phyloP scores from a whole-genome alignment of 2,113 vertebrate genomes.

The Grantiella picta region DNA sequence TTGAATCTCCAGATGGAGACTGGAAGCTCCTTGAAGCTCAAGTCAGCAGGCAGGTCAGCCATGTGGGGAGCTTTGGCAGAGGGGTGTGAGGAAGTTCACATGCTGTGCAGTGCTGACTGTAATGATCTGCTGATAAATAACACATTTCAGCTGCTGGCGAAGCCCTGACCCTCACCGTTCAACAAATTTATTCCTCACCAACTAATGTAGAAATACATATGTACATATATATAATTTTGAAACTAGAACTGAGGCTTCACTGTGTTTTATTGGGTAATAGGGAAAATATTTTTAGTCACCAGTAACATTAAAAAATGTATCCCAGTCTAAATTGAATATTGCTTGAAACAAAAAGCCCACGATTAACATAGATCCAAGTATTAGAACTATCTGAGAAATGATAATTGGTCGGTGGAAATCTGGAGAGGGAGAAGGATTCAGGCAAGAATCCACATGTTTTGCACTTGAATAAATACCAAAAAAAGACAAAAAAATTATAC shows the following conservation, averaged over 20 bases:
- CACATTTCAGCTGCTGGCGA: background rate
- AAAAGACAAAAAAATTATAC: slow-evolving; percentile 18
- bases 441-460: slow-evolving; percentile 25
- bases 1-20: slow-evolving; percentile 1
- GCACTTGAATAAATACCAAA: slow-evolving; percentile 43
- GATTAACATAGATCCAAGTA: background rate
- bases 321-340: background rate
- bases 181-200: slow-evolving; percentile 7
- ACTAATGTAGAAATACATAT: background rate
- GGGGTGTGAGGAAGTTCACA: slow-evolving; percentile 20
- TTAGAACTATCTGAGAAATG: slow-evolving; percentile 47
- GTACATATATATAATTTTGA: background rate
- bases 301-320: background rate
- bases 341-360: background rate
- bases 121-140: slow-evolving; percentile 52
- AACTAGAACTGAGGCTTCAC: background rate
- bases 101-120: slow-evolving; percentile 7
- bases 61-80: slow-evolving; percentile 13
- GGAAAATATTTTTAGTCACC: slow-evolving; percentile 17
- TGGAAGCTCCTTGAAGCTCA: slow-evolving; percentile 7
- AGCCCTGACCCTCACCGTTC: background rate
- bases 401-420: slow-evolving; percentile 42
- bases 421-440: background rate
- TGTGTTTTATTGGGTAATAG: background rate
- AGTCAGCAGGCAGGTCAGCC: slow-evolving; percentile 13